Base-by-base conservation (phyloP, 23 tunicate species). In the Clavelina lepadiformis region DNA sequence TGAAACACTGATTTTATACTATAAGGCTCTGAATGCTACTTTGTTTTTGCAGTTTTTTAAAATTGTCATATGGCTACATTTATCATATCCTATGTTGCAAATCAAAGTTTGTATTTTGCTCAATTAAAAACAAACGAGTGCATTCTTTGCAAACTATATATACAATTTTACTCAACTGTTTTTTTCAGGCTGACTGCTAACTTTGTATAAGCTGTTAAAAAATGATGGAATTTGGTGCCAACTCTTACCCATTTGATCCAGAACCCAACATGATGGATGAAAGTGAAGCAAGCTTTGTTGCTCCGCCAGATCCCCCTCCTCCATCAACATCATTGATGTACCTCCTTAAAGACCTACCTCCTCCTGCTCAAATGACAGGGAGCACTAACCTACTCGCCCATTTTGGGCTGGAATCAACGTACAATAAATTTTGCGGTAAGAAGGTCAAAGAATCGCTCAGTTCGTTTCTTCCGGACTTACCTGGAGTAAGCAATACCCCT, bases 361-460 rank as follows among this genome's bases (percentile, higher is more conserved):
- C 82, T 11, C 88, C 96, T 0, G 72, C 72, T 37, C 60, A 56
- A 22, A 38, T 80, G 19, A 65, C 87, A 8, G 96, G 96, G 5
- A 80, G 78, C 62, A 73, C 82, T 32, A 80, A 88, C 46, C 41
- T 88, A 35, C 78, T 88, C 1, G 78, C 82, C 15, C 78, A 88
- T 33, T 80, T 61, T 67, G 77, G 77, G 2, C 78, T 88, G 25
- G 87, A 80, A 33, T 54, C 78, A 27, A 74, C 87, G 38, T 80
- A 88, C 61, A 88, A 88, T 38, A 88, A 80, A 51, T 88, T 80
- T 74, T 88, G 87, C 58, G 74, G 78, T 3, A 88, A 88, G 46
- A 88, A 88, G 53, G 33, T 80, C 1, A 88, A 88, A 49, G 96
- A 88, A 52, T 46, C 87, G 5, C 35, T 88, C 31, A 80, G 87